Evolutionary conservation across 2,888 invertebrate genomes (phyloP), one percentile per base, ranked within the genome.

Genomic region (Kryphioiulus occultus): DNA sequence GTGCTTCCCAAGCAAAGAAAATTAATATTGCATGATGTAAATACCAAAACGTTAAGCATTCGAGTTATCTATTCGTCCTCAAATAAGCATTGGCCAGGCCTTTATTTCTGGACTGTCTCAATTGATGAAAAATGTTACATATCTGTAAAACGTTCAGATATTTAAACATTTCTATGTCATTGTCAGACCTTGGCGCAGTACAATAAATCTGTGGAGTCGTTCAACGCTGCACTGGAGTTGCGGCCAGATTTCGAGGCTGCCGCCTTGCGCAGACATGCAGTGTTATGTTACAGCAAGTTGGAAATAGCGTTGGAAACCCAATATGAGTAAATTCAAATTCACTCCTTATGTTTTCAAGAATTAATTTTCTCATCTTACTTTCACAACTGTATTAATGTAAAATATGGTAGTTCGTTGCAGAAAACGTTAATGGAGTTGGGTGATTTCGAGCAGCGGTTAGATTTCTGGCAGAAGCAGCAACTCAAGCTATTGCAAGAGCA

Each of bases 201-300:
- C 91, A 95, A 96, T 90, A 94, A 93, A 90, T 95, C 96, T 0
- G 92, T 95, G 88, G 92, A 93, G 53, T 94, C 94, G 90, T 95
- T 94, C 91, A 95, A 95, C 90, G 94, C 94, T 90, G 94, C 95
- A 87, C 91, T 96, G 85, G 94, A 94, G 90, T 91, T 95, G 85
- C 93, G 94, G 90, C 94, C 95, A 0, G 92, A 92, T 85, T 94
- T 94, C 92, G 93, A 94, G 89, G 92, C 94, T 83, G 95, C 95
- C 0, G 92, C 92, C 26, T 94, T 93, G 89, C 93, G 94, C 88
- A 94, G 93, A 91, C 93, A 94, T 91, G 95, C 94, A 0, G 94
- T 95, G 22, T 90, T 94, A 85, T 96, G 96, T 91, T 95, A 95
- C 91, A 93, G 93, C 88, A 94, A 94, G 90, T 91, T 96, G 89